Evolutionary conservation across 2,797 vertebrate genomes (phyloP).

Genomic region (Chiloscyllium punctatum): DNA sequence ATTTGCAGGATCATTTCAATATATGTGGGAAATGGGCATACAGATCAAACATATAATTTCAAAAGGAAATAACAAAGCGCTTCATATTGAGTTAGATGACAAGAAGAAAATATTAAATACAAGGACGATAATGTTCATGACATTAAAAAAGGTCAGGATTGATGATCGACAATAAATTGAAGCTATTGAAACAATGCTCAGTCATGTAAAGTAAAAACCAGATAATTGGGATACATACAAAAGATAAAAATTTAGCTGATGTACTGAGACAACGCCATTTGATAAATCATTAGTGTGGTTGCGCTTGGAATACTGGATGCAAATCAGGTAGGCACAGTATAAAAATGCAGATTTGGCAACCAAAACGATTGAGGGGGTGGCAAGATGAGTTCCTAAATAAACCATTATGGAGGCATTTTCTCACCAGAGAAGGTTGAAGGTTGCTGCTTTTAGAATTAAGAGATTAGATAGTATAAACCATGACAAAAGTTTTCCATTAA

Average conservation of each 20-base stretch:
- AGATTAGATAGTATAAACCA: background rate
- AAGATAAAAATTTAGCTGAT: background rate
- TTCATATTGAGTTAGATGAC: background rate
- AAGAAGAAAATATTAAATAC: background rate
- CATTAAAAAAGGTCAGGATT: background rate
- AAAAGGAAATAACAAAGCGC: background rate
- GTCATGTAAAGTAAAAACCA: background rate
- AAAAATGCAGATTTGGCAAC: background rate
- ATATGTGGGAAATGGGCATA: background rate
- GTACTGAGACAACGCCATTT: background rate
- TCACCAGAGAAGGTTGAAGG: background rate
- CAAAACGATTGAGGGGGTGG: background rate
- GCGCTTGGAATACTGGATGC: background rate
- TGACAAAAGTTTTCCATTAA: background rate
- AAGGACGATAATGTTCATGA: background rate
- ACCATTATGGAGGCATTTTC: background rate
- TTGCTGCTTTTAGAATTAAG: background rate
- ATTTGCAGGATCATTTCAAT: background rate
- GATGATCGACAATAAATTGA: background rate
- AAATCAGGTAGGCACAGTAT: background rate
- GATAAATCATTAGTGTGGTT: background rate
- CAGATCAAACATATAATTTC: background rate
- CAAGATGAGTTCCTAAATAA: background rate
- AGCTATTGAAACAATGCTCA: background rate
- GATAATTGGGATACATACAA: background rate